Evolutionary conservation across 2,888 invertebrate genomes (phyloP), one percentile per base, ranked within the genome.

Genomic region (Ophion ellenae): DNA sequence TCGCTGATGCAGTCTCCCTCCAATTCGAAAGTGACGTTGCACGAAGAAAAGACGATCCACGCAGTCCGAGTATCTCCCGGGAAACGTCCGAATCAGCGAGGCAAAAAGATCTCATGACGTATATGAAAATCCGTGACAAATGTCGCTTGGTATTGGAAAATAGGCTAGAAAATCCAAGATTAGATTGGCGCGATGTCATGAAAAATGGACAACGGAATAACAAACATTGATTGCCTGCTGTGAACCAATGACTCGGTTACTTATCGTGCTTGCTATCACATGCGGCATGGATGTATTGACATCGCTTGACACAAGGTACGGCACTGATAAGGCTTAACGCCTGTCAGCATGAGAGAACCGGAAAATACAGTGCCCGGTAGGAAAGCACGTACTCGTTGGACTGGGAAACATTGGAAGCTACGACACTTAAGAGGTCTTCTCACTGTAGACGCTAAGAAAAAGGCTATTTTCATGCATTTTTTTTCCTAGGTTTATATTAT

Each of bases 121-220:
- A 89, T 77, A 5, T 17, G 1, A 64, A 84, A 63, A 53, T 91
- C 28, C 83, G 83, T 9, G 77, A 87, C 0, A 91, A 90, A 20
- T 94, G 95, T 1, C 84, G 90, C 0, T 93, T 90, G 59, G 95
- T 92, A 47, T 94, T 96, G 0, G 90, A 90, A 10, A 92, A 94
- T 0, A 94, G 95, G 93, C 94, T 94, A 0, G 95, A 94, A 88
- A 92, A 92, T 24, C 94, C 95, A 6, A 89, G 91, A 11, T 96
- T 96, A 89, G 94, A 94, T 87, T 96, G 96, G 96, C 88, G 86
- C 10, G 36, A 24, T 64, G 10, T 86, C 80, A 87, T 88, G 85
- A 79, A 80, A 73, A 87, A 87, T 86, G 89, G 90, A 83, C 79
- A 47, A 53, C 64, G 61, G 2, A n/a, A 11, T 40, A 82, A 64